Conservation (phyloP, 2,797 vertebrate genomes). For the Yasuhikotakia modesta region DNA sequence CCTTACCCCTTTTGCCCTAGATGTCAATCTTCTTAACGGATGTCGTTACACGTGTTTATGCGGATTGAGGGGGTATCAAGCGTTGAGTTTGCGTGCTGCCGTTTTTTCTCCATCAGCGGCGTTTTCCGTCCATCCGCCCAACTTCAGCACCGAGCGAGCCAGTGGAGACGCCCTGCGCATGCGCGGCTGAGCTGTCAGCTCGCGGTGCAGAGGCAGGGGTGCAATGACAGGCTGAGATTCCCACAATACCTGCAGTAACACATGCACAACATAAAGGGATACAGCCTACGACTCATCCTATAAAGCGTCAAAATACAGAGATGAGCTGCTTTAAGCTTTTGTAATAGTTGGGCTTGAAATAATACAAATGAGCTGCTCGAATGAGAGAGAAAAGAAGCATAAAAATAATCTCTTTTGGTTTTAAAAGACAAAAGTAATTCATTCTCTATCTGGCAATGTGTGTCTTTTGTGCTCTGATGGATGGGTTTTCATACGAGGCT, state of each 20-base stretch:
- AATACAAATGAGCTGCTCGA: neutral
- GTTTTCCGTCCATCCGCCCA: constrained; percentile 91
- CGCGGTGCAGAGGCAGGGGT: constrained; percentile 53
- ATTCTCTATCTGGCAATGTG: neutral
- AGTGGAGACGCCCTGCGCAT: constrained; percentile 83
- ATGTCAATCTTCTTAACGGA: constrained; percentile 70
- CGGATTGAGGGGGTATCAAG: constrained; percentile 66
- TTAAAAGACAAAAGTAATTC: neutral
- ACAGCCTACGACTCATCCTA: neutral
- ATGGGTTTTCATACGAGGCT: too few species aligned
- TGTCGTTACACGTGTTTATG: constrained; percentile 58
- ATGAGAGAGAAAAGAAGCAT: neutral
- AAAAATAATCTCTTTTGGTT: neutral
- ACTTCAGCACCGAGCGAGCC: constrained; percentile 96
- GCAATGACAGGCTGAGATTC: constrained; percentile 45
- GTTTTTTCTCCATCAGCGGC: constrained; percentile 83
- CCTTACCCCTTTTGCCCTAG: constrained; percentile 74
- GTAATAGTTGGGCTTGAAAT: neutral
- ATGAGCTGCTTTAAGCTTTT: neutral
- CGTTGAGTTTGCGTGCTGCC: constrained; percentile 68
- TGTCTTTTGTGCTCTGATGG: neutral
- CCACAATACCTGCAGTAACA: constrained; percentile 31
- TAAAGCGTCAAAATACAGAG: neutral
- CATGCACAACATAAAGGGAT: constrained; percentile 4
- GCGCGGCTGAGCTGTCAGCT: constrained; percentile 71